Evolutionary conservation across 2,888 invertebrate genomes (phyloP).

Genomic region (Anorthoa munda): DNA sequence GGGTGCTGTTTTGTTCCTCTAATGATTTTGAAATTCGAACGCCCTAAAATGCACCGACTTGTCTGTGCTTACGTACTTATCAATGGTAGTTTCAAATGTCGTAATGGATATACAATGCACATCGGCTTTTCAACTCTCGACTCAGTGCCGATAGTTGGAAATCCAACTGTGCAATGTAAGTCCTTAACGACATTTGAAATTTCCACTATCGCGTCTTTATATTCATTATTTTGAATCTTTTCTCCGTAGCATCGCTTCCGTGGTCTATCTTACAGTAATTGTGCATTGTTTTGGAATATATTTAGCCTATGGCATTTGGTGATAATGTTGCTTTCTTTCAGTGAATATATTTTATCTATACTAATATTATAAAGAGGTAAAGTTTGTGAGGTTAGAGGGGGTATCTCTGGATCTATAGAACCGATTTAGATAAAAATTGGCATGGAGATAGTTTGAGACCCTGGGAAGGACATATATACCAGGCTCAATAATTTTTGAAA

Average conservation of each 20-base stretch:
- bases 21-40: constrained; percentile 46
- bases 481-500: too few species aligned
- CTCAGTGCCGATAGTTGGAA: not conserved
- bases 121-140: not conserved
- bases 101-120: not conserved
- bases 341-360: too few species aligned
- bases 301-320: too few species aligned
- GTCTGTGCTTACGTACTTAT: not conserved
- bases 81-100: not conserved
- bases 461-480: too few species aligned
- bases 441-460: too few species aligned
- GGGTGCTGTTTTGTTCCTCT: constrained; percentile 38
- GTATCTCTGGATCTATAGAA: too few species aligned
- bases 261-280: not conserved
- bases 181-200: not conserved
- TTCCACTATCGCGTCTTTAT: too few species aligned
- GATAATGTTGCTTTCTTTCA: too few species aligned
- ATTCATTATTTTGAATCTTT: not conserved
- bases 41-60: constrained; percentile 13
- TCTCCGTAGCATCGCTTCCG: not conserved
- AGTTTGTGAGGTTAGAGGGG: too few species aligned
- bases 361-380: too few species aligned
- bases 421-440: too few species aligned
- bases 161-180: not conserved
- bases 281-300: too few species aligned